Base-by-base conservation (phyloP, 2,888 invertebrate genomes). In the Drosophila anomelani region DNA sequence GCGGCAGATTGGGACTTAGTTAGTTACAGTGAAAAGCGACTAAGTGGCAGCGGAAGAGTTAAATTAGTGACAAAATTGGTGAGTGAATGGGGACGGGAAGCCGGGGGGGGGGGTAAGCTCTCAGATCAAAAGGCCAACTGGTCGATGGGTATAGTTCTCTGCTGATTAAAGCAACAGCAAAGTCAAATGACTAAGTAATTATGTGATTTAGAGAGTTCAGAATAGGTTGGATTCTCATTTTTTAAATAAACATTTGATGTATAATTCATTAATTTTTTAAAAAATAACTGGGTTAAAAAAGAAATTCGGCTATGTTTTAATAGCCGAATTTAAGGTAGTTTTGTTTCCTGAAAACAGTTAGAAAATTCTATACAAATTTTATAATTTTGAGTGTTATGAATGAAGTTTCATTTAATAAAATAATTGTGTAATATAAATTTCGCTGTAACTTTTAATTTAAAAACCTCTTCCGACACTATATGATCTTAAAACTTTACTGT, bases 31-130 rank as follows among this genome's bases (percentile, higher is more conserved):
- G 70, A 64, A 75, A 75, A 63, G 76, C 76, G 59, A 36, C 70
- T 75, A 75, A 76, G 76, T 76, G 76, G 63, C 76, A 75, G 76
- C 76, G 75, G 75, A 75, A 76, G 60, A 75, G 75, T 62, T 76
- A 70, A 75, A 75, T 75, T 75, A 75, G 75, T 76, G 69, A 64
- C 73, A 44, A 73, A 73, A 73, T 64, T 74, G 58, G 54, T 56
- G 68, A 68, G 67, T 68, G 67, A 47, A 55, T 34, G 39, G 41
- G 15, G 39, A 13, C 43, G 32, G 7, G 2, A 26, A 12, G 29
- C 23, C 32, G 32, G 26, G 26, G 43, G 32, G 26, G 26, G 43
- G 44, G 44, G 20, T 9, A 13, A 13, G 47, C 36, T 20, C 23
- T 32, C 61, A 12, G 17, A 51, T 51, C 49, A 49, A 59, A 60